Percentiles rank a stretch among this genome's conserved stretches.
Conservation (phyloP, 2,888 invertebrate species). For the Hydriomena furcata region DNA sequence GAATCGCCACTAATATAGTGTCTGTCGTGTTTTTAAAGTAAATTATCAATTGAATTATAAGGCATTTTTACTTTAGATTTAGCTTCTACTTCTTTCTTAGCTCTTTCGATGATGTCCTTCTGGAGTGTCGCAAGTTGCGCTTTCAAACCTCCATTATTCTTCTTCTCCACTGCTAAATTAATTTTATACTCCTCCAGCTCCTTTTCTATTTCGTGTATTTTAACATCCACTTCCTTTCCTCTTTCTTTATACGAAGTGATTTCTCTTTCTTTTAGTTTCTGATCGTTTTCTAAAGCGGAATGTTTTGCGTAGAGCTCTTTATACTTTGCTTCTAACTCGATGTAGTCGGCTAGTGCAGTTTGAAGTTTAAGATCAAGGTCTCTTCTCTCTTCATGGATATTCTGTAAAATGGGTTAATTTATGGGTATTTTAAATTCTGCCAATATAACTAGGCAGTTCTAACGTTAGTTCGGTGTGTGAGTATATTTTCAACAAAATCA, state of each 20-base stretch:
- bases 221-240: conserved; percentile 55
- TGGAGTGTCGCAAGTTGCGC: conserved; percentile 54
- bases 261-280: conserved; percentile 71
- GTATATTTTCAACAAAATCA: too few species aligned
- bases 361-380: conserved; percentile 81
- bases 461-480: too few species aligned
- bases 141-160: conserved; percentile 61
- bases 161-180: conserved; percentile 61
- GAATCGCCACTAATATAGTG: too few species aligned
- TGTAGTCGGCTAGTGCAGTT: conserved; percentile 77
- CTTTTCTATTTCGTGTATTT: conserved; percentile 51
- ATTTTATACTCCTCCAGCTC: conserved; percentile 60
- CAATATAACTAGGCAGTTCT: too few species aligned
- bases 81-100: conserved; percentile 70
- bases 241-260: conserved; percentile 69
- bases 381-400: conserved; percentile 76
- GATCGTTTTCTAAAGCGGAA: conserved; percentile 49
- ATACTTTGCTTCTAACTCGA: conserved; percentile 72
- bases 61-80: conserved; percentile 56
- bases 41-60: too few species aligned
- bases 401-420: conserved; percentile 39
- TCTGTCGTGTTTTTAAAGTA: too few species aligned
- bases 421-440: too few species aligned
- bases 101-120: conserved; percentile 58
- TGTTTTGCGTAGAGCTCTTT: conserved; percentile 56